These are phyloP conservation scores for Cryptocheilus praepositus DNA, from an alignment of 2,888 invertebrate species.

Conservation along the genomic window DNA sequence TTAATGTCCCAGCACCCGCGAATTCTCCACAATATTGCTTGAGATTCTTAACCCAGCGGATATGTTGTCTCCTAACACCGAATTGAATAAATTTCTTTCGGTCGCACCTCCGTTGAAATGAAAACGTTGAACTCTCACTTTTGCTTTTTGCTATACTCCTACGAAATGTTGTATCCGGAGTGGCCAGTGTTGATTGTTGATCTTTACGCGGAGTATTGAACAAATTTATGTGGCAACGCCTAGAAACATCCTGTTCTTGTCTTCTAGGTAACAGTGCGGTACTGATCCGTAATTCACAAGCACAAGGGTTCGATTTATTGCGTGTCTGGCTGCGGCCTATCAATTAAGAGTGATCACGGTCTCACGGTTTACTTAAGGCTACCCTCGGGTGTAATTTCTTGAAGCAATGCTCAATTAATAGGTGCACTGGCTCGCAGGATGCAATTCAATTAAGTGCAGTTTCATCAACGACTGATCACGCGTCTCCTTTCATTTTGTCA, in stretches of 20 bases:
- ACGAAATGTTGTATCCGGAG: too few relatives aligned
- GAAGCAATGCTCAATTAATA: constrained; percentile 30
- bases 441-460: constrained; percentile 30
- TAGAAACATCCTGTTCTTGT: too few relatives aligned
- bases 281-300: too few relatives aligned
- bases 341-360: constrained; percentile 22
- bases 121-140: too few relatives aligned
- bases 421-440: constrained; percentile 27
- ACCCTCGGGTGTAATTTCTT: constrained; percentile 18
- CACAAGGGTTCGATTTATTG: constrained; percentile 13
- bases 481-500: constrained; percentile 23
- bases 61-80: too few relatives aligned
- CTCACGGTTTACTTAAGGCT: constrained; percentile 19
- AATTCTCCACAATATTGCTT: not conserved
- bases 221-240: too few relatives aligned
- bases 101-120: too few relatives aligned
- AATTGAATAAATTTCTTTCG: too few relatives aligned
- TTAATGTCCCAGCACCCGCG: constrained; percentile 26
- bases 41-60: not conserved
- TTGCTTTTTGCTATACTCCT: too few relatives aligned
- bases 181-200: too few relatives aligned
- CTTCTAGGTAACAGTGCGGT: too few relatives aligned
- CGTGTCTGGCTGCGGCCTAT: constrained; percentile 11
- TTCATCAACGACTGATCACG: constrained; percentile 27
- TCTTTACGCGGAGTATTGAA: too few relatives aligned